Evolutionary conservation across 2,888 invertebrate species (phyloP).

Genomic region (Philonicus albiceps): DNA sequence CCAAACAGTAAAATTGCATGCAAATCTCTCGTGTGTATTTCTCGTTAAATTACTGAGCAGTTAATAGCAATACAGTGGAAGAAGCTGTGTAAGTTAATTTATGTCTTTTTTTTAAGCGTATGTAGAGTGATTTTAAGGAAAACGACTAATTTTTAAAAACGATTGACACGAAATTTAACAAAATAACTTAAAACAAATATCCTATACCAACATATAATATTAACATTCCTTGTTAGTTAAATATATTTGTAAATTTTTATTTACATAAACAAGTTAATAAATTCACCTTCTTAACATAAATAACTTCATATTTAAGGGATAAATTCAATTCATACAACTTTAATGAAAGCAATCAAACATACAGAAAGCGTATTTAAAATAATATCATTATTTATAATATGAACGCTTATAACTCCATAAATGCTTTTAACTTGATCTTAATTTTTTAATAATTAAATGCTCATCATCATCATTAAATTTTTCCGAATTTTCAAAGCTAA

Average conservation of each 20-base stretch:
- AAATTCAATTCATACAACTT: background rate
- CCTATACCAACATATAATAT: background rate
- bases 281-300: background rate
- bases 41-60: slow-evolving; percentile 5
- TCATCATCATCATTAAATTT: no score
- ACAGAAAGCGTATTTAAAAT: background rate
- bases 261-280: background rate
- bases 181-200: background rate
- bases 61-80: background rate
- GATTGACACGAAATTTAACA: background rate
- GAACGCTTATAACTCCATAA: no score
- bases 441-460: no score
- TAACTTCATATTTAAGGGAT: background rate
- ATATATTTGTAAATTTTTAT: background rate
- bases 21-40: slow-evolving; percentile 51
- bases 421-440: no score
- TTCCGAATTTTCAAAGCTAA: no score
- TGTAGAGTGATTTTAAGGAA: background rate
- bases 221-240: background rate
- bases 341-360: background rate
- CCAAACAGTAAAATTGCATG: slow-evolving; percentile 62
- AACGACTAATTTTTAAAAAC: background rate
- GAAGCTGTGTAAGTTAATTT: background rate
- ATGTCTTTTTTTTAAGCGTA: background rate
- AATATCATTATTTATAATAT: no score